Evolutionary conservation across 2,888 invertebrate genomes (phyloP).

Genomic region (Lapara coniferarum): DNA sequence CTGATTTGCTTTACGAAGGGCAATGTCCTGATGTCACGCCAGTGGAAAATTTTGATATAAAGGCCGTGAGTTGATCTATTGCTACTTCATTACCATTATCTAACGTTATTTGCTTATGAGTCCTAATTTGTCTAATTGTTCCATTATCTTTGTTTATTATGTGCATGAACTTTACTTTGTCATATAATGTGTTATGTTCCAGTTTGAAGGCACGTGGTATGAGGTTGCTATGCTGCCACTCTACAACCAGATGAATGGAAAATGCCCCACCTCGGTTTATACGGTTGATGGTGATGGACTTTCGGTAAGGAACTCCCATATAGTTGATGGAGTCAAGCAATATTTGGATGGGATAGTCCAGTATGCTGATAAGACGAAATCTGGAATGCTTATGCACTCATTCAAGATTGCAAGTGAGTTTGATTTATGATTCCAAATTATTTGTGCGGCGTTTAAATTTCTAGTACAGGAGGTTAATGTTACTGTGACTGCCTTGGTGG

Average conservation of each 20-base stretch:
- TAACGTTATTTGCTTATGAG: not conserved
- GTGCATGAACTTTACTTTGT: not conserved
- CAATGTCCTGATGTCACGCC: conserved; percentile 34
- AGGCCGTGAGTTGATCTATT: conserved; percentile 32
- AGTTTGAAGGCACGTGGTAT: conserved; percentile 84
- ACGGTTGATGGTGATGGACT: conserved; percentile 46
- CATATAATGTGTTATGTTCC: conserved; percentile 32
- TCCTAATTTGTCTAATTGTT: not conserved
- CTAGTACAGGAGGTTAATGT: no score
- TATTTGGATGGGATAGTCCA: conserved; percentile 33
- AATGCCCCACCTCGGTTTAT: conserved; percentile 81
- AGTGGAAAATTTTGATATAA: conserved; percentile 34
- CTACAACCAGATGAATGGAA: conserved; percentile 79
- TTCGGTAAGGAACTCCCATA: conserved; percentile 35
- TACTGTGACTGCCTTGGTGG: no score
- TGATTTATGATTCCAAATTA: not conserved
- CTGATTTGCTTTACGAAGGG: conserved; percentile 29
- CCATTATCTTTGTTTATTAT: not conserved
- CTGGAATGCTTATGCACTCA: conserved; percentile 54
- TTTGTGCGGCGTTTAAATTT: no score
- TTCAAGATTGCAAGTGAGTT: conserved; percentile 24
- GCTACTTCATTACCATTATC: not conserved
- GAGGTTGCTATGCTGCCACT: conserved; percentile 83
- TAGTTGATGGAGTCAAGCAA: conserved; percentile 34
- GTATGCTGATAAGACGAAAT: conserved; percentile 45